phyloP scores from a whole-genome alignment of 2,797 vertebrate genomes.

The Neosalanx taihuensis region DNA sequence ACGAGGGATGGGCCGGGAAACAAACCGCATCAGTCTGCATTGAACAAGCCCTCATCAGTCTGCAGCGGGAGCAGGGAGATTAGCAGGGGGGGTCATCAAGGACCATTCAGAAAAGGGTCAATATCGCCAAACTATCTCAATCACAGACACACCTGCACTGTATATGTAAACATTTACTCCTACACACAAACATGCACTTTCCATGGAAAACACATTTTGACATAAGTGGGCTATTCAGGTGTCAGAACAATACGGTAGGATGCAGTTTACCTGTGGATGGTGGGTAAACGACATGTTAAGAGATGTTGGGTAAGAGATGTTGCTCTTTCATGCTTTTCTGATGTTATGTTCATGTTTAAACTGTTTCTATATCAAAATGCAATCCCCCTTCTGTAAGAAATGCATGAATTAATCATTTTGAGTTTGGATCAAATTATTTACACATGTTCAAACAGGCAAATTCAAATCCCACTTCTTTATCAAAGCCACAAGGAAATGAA shows the following conservation, averaged over 20 bases:
- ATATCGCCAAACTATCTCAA: conserved; percentile 26
- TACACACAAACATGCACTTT: not conserved
- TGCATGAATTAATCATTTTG: too few species aligned
- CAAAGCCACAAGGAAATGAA: not conserved
- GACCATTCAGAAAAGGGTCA: conserved; percentile 27
- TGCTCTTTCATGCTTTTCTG: not conserved
- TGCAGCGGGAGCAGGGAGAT: conserved; percentile 15
- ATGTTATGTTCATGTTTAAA: not conserved
- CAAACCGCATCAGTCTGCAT: conserved; percentile 39
- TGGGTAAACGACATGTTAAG: not conserved
- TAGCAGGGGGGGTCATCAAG: conserved; percentile 8
- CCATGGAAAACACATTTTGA: not conserved
- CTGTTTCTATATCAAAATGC: not conserved
- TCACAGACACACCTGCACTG: conserved; percentile 31
- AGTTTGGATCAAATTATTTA: too few species aligned
- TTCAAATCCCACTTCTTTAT: not conserved
- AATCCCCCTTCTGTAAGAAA: too few species aligned
- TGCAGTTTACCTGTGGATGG: not conserved
- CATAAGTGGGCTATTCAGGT: not conserved
- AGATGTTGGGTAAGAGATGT: not conserved
- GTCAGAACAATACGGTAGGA: not conserved
- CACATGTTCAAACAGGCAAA: conserved; percentile 1
- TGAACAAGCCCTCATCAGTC: conserved; percentile 46
- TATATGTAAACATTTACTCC: not conserved
- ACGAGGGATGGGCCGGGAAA: conserved; percentile 33